Conservation (phyloP, 2,797 vertebrate species). For the Cryptoblepharus egeriae region DNA sequence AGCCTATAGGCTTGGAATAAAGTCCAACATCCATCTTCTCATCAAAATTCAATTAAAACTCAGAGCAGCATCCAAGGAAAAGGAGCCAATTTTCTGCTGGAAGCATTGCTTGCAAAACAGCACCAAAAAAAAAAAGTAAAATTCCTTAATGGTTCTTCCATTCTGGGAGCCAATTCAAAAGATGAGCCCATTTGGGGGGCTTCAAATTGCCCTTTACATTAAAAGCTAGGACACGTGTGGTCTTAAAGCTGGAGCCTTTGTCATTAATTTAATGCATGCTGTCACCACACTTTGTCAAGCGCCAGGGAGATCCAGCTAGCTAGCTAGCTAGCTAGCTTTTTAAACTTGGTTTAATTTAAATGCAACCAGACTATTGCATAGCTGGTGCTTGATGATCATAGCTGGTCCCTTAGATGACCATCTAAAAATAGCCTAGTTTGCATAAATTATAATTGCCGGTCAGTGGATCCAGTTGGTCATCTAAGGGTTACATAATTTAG, state of each 20-base stretch:
- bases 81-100: slow-evolving; percentile 73
- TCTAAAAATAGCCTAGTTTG: too few species aligned
- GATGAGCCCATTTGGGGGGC: slow-evolving; percentile 63
- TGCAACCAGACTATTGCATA: neutral
- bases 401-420: too few species aligned
- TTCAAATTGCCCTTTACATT: slow-evolving; percentile 69
- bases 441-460: too few species aligned
- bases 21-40: slow-evolving; percentile 80
- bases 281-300: neutral
- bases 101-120: slow-evolving; percentile 74
- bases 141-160: slow-evolving; percentile 78
- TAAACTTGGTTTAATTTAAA: slow-evolving; percentile 40
- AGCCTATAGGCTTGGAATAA: slow-evolving; percentile 81
- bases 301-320: slow-evolving; percentile 25
- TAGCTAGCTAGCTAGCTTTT: neutral
- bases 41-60: slow-evolving; percentile 82
- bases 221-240: slow-evolving; percentile 61
- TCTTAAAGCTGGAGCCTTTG: slow-evolving; percentile 47
- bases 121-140: slow-evolving; percentile 48
- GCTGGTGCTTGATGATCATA: slow-evolving; percentile 13
- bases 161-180: slow-evolving; percentile 73
- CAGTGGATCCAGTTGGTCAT: too few species aligned
- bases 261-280: slow-evolving; percentile 63
- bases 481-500: too few species aligned
- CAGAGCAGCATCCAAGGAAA: slow-evolving; percentile 74